phyloP scores from a whole-genome alignment of 2,888 invertebrate genomes.

The Iselma pallidipennis region DNA sequence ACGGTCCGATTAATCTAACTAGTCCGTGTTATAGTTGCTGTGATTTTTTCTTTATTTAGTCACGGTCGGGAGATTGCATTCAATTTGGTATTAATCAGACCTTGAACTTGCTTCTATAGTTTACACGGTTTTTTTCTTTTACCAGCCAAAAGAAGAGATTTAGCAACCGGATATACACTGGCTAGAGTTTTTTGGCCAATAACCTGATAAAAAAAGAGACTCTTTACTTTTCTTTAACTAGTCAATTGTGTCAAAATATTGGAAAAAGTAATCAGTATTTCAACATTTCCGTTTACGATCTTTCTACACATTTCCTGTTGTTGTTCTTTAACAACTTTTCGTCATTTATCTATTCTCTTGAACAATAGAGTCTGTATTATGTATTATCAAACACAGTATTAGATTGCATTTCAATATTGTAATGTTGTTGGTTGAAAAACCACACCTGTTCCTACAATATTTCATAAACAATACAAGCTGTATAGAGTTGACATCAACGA shows the following conservation, averaged over 20 bases:
- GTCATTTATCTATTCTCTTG: neutral
- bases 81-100: constrained; percentile 30
- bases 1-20: constrained; percentile 27
- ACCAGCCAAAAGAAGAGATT: neutral
- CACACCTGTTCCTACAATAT: neutral
- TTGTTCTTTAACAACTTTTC: neutral
- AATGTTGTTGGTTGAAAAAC: neutral
- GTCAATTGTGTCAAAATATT: neutral
- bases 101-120: constrained; percentile 29
- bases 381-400: neutral
- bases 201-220: neutral
- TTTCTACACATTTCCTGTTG: neutral
- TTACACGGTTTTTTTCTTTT: neutral
- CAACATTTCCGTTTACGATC: neutral
- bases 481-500: neutral
- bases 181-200: neutral
- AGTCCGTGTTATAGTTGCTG: constrained; percentile 28
- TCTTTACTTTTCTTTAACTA: neutral
- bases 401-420: neutral
- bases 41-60: constrained; percentile 33
- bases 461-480: neutral
- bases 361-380: neutral
- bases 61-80: constrained; percentile 28
- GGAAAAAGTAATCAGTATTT: neutral
- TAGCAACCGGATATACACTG: constrained; percentile 20